Conservation (phyloP, 1,140 invertebrate genomes). For the Acromyrmex charruanus region DNA sequence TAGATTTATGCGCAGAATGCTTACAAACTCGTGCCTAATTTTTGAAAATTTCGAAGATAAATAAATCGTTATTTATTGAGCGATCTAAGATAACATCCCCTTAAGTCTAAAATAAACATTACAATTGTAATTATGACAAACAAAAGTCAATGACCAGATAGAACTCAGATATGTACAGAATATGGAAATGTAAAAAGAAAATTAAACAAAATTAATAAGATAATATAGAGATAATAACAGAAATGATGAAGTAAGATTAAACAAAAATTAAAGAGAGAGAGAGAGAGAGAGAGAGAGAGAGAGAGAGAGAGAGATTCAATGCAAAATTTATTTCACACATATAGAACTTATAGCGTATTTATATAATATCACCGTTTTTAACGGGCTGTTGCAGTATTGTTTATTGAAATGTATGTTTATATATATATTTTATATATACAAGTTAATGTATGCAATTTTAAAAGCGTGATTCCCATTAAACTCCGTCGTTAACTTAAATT, state of each 20-base stretch:
- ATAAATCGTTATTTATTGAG: too few species aligned
- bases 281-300: background rate
- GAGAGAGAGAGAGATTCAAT: background rate
- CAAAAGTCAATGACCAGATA: too few species aligned
- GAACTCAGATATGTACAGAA: too few species aligned
- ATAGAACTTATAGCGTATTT: conserved; percentile 7
- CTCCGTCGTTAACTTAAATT: conserved; percentile 48
- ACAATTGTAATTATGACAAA: too few species aligned
- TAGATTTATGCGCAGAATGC: background rate
- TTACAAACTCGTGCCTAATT: background rate
- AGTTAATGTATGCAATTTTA: conserved; percentile 33
- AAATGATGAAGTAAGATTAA: too few species aligned
- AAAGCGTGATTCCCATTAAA: conserved; percentile 33
- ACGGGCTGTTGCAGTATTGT: background rate
- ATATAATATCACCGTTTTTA: background rate
- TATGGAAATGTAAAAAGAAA: too few species aligned
- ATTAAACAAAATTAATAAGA: too few species aligned
- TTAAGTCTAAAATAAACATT: too few species aligned
- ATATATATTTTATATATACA: background rate
- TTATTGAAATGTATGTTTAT: background rate
- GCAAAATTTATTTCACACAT: background rate
- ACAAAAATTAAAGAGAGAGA: background rate
- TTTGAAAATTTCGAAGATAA: background rate
- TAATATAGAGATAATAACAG: too few species aligned
- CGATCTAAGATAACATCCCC: too few species aligned